Conservation (phyloP, 1,140 invertebrate genomes). For the Diprion similis region DNA sequence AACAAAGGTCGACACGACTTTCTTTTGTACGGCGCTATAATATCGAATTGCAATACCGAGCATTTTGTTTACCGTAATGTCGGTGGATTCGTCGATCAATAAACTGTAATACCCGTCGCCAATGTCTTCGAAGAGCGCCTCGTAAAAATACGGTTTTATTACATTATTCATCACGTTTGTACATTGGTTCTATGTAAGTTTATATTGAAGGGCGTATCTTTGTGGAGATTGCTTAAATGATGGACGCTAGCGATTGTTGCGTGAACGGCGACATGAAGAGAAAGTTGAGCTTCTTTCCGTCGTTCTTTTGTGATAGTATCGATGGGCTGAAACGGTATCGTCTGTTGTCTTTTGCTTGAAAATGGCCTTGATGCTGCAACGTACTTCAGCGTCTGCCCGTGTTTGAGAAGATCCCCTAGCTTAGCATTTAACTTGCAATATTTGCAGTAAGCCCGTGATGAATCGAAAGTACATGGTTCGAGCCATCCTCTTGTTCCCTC, state of each 20-base stretch:
- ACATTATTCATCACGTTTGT: background rate
- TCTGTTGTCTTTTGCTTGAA: constrained; percentile 8
- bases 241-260: constrained; percentile 10
- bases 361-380: constrained; percentile 19
- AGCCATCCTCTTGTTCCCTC: background rate
- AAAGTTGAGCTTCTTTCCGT: background rate
- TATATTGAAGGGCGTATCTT: background rate
- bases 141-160: background rate
- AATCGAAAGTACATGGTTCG: background rate
- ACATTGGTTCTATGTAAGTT: background rate
- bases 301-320: background rate
- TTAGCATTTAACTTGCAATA: constrained; percentile 17
- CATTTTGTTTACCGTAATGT: background rate
- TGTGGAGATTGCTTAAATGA: constrained; percentile 22
- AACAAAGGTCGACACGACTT: background rate
- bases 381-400: constrained; percentile 4
- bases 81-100: background rate
- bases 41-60: background rate
- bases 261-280: constrained; percentile 17
- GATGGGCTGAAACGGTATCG: background rate
- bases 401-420: constrained; percentile 14
- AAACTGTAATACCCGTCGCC: background rate
- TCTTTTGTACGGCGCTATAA: background rate
- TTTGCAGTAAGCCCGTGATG: constrained; percentile 1
- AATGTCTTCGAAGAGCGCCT: background rate